Evolutionary conservation across 2,113 vertebrate genomes (phyloP), one percentile per base, ranked within the genome.

Genomic region (Setophaga kirtlandii): DNA sequence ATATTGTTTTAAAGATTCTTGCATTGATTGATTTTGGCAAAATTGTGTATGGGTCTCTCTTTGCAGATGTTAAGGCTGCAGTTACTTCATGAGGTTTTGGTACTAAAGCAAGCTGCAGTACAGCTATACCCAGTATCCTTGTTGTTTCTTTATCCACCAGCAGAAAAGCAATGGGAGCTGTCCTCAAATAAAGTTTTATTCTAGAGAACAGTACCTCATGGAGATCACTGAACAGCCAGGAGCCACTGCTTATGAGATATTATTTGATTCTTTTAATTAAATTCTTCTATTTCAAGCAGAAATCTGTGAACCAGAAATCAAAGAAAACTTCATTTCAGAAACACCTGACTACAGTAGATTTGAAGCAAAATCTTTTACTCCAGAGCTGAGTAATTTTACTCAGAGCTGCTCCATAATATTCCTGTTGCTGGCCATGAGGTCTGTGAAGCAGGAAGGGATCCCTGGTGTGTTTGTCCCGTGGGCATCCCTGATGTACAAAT

Each of bases 211-310:
- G 46, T 56, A n/a, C 28, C 31, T n/a, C 19, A 41, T 2, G 35
- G 58, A 77, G 46, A 47, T 39, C 44, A 58, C 49, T 68, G 56
- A 55, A 22, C 65, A 60, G 62, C 35, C 59, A 42, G 25, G 24
- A 41, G 25, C 23, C 3, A 18, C 42, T 41, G 11, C 62, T 94
- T 74, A 42, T 64, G 23, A 87, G 50, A 20, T 42, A 24, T 62
- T 80, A 92, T 91, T 91, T 77, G 53, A 86, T 92, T 80, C 3
- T 73, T 73, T 52, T 39, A 55, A 90, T 85, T 59, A 18, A 78
- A 91, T 94, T 94, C 42, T 89, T 89, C 46, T 62, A 31, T 89
- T 91, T 92, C 55, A 70, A 37, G 63, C 20, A 94, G 76, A 92
- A 92, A 77, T 74, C 47, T 81, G 28, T 83, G 83, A 94, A 94